Evolutionary conservation across 1,140 invertebrate genomes (phyloP), one percentile per base, ranked within the genome.

Genomic region (Drosophila mauritiana): DNA sequence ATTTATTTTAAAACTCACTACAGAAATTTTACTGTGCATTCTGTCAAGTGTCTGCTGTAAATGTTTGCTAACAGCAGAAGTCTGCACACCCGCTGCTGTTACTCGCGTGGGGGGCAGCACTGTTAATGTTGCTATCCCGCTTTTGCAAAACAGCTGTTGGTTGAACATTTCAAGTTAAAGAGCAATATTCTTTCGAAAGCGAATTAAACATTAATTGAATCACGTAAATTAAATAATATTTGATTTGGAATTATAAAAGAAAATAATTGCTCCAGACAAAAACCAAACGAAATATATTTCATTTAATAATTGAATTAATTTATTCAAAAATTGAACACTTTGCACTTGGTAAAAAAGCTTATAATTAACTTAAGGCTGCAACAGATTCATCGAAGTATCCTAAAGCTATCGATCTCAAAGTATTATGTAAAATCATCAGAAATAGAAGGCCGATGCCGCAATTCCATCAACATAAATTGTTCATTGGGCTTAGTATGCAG

Each of bases 321-420:
- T 69, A 57, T 17, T 67, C 46, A 59, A 68, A 68, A 61, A 51
- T 75, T 69, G 46, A 75, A 78, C 64, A 85, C 61, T 42, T 67
- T 67, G 73, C 73, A 42, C 65, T 81, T 82, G 59, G 68, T 88
- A 82, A 56, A 81, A 80, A 86, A 70, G 42, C 81, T 83, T 88
- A 78, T 27, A 63, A 40, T 58, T 72, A 79, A 88, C 84, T 79
- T 86, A 86, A 69, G 57, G 52, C 74, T 72, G 75, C 65, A 78
- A 69, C 65, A 89, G 79, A 77, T 89, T 89, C 52, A 43, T 73
- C 31, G 73, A 48, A 70, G 70, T 48, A 88, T 65, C 64, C 39
- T 72, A 54, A 53, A 88, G 61, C 80, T 59, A 46, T 82, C 68
- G 78, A 76, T 72, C 70, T 45, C 55, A 76, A 85, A 88, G 20